Percentiles rank a stretch among this genome's conserved stretches.
phyloP scores from a whole-genome alignment of 2,888 invertebrate genomes.

The Pterostichus niger region DNA sequence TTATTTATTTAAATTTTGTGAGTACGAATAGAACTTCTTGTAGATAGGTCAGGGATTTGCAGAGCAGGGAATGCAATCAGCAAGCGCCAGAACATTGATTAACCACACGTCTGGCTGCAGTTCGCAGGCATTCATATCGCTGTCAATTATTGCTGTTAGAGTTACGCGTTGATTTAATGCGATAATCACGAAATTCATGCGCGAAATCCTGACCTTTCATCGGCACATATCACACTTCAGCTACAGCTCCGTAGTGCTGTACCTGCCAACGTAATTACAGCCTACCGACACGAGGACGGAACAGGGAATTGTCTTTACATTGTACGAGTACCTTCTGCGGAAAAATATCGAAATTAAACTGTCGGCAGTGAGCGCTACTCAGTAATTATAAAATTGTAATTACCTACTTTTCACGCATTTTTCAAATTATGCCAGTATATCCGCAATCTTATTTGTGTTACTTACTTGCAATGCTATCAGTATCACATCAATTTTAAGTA shows the following conservation, averaged over 20 bases:
- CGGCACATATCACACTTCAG: conserved; percentile 29
- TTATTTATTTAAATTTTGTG: too few relatives aligned
- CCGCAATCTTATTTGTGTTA: too few relatives aligned
- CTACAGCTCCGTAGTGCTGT: not conserved
- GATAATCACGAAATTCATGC: conserved; percentile 63
- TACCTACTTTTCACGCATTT: conserved; percentile 32
- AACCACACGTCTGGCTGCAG: conserved; percentile 36
- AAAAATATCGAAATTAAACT: conserved; percentile 32
- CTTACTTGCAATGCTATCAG: too few relatives aligned
- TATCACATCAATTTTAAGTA: too few relatives aligned
- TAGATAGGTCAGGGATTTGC: too few relatives aligned
- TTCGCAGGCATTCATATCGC: conserved; percentile 57
- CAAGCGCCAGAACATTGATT: conserved; percentile 50
- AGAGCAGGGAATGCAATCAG: not conserved
- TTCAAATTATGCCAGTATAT: too few relatives aligned
- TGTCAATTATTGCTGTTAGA: conserved; percentile 60
- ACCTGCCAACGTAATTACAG: conserved; percentile 19
- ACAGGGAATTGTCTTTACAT: conserved; percentile 18
- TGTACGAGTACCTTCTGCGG: not conserved
- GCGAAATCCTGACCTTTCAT: conserved; percentile 61
- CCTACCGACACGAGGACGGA: not conserved
- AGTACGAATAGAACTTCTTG: too few relatives aligned
- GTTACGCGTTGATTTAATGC: conserved; percentile 61
- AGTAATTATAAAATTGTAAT: conserved; percentile 35
- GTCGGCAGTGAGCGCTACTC: conserved; percentile 14